Evolutionary conservation across 2,888 invertebrate genomes (phyloP).

Genomic region (Lochmaea capreae): DNA sequence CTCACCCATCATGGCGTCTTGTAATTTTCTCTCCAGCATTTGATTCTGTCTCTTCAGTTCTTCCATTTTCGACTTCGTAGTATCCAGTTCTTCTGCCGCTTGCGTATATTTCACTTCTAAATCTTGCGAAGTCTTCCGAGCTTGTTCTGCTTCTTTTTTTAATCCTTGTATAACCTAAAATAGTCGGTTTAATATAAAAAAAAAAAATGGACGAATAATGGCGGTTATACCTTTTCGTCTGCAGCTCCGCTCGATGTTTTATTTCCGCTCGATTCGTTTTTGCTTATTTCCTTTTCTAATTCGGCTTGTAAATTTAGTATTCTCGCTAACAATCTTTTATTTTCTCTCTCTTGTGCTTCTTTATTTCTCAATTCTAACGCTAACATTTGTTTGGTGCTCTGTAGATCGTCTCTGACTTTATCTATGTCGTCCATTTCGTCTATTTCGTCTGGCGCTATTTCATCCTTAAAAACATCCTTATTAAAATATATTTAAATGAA

Average conservation of each 20-base stretch:
- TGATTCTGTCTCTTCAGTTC: constrained; percentile 83
- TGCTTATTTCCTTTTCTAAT: constrained; percentile 72
- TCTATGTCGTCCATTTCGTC: constrained; percentile 94
- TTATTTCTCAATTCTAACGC: constrained; percentile 88
- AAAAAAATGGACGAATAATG: no score
- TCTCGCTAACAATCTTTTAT: constrained; percentile 82
- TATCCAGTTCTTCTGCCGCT: constrained; percentile 81
- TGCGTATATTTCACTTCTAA: constrained; percentile 83
- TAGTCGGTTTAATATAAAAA: not conserved
- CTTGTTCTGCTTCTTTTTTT: constrained; percentile 80
- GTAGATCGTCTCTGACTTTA: constrained; percentile 88
- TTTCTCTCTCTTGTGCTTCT: constrained; percentile 82
- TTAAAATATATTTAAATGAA: not conserved
- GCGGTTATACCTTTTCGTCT: constrained; percentile 60
- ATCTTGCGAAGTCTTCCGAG: constrained; percentile 82
- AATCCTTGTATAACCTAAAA: constrained; percentile 72
- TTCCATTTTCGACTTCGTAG: constrained; percentile 80
- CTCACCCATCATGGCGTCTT: constrained; percentile 70
- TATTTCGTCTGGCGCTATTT: constrained; percentile 68
- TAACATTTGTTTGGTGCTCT: constrained; percentile 91
- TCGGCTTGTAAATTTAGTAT: constrained; percentile 86
- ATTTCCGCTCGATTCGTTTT: constrained; percentile 52
- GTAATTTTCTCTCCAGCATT: constrained; percentile 81
- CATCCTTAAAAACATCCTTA: constrained; percentile 53
- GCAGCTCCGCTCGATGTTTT: constrained; percentile 48